Evolutionary conservation across 2,888 invertebrate genomes (phyloP), one percentile per base, ranked within the genome.

Genomic region (Drosophila limbata): DNA sequence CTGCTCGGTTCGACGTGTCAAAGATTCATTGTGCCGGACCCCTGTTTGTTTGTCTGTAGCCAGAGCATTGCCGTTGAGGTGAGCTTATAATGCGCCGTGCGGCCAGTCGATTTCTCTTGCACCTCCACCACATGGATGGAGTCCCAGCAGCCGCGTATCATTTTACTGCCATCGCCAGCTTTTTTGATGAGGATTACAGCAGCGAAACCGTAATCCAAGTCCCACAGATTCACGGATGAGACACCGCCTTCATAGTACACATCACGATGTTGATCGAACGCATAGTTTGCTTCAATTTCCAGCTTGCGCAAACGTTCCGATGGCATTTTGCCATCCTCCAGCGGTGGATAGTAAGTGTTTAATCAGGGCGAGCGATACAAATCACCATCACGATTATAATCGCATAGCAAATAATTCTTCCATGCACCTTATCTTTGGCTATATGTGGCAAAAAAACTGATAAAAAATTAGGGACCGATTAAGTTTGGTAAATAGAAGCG

Each of bases 191-290:
- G 94, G 91, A 99, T 98, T 42, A 99, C 99, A 94, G 96, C 96
- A 80, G 98, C 99, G 94, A 99, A 99, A 5, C 99, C 99, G 93
- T 97, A 97, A 91, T 99, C 99, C 92, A 99, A 94, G 90, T 99
- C 99, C 99, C 99, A 99, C 77, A 99, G 94, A 93, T 99, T 99
- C 4, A 99, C 99, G 6, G 99, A 99, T 17, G 99, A 99, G 1
- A 99, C 98, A 1, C 99, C 99, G 60, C 99, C 99, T 93, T 99
- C 99, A 92, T 98, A 99, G 93, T 99, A 99, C 96, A 99, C 97
- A 93, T 99, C 99, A 91, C 99, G 95, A 92, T 99, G 99, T 91
- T 98, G 98, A 93, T 99, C 99, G 92, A 99, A 99, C 13, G 99
- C 99, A 91, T 97, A 96, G 93, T 99, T 99, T 1, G 99, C 99